Conservation (phyloP, 2,113 vertebrate species). For the Rhabdornis inornatus region DNA sequence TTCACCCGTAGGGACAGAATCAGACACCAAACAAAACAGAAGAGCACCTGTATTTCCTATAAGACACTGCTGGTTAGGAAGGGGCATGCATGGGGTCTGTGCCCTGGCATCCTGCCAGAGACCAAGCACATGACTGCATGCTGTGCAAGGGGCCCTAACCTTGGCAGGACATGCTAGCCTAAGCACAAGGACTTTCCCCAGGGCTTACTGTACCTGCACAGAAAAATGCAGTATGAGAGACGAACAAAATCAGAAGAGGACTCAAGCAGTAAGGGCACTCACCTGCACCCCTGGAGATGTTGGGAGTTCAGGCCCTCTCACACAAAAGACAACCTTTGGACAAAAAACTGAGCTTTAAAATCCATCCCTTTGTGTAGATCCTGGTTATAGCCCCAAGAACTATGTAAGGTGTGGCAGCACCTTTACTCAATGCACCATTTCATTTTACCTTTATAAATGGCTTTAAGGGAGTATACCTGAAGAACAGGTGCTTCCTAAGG, state of each 20-base stretch:
- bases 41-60: background rate
- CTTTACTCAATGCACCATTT: fast-evolving
- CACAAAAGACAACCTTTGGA: background rate
- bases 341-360: background rate
- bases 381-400: background rate
- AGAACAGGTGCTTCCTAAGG: background rate
- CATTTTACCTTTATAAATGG: background rate
- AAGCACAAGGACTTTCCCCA: background rate
- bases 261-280: background rate
- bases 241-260: background rate
- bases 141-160: background rate
- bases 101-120: background rate
- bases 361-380: background rate
- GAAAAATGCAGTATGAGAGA: background rate
- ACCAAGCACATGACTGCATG: background rate
- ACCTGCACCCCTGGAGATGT: background rate
- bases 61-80: background rate
- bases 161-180: background rate
- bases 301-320: background rate
- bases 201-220: background rate
- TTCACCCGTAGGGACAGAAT: background rate
- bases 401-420: background rate
- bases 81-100: fast-evolving
- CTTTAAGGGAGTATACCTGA: background rate
- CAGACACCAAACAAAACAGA: background rate